Evolutionary conservation across 2,888 invertebrate genomes (phyloP).

Genomic region (Caenorhabditis drosophilae): DNA sequence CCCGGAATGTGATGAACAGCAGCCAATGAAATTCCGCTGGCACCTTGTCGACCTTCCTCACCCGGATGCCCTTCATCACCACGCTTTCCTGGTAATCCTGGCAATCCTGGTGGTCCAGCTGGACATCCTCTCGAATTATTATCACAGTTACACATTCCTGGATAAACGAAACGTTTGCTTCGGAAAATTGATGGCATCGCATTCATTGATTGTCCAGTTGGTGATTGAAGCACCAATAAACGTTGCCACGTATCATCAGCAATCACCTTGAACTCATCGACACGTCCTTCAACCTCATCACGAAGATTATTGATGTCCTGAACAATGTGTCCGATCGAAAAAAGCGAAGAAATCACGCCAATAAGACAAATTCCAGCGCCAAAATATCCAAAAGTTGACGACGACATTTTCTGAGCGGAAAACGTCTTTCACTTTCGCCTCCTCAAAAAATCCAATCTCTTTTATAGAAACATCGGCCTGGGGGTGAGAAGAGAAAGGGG

Average conservation of each 20-base stretch:
- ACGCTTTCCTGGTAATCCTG: constrained; percentile 48
- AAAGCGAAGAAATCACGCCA: constrained; percentile 44
- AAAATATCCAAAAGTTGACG: constrained; percentile 37
- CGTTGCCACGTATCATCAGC: constrained; percentile 58
- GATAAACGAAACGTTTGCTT: constrained; percentile 43
- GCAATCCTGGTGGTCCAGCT: constrained; percentile 55
- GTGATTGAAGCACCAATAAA: constrained; percentile 47
- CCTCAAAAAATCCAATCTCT: too few relatives aligned
- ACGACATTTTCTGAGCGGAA: constrained; percentile 1
- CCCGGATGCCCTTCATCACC: constrained; percentile 47
- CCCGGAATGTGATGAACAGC: constrained; percentile 50
- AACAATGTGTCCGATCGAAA: constrained; percentile 47
- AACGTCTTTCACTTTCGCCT: too few relatives aligned
- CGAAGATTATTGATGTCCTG: constrained; percentile 49
- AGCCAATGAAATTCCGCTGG: constrained; percentile 46
- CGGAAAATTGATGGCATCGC: constrained; percentile 48
- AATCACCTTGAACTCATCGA: constrained; percentile 46
- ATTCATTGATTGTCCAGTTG: constrained; percentile 44
- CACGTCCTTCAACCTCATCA: constrained; percentile 45
- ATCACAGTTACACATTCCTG: constrained; percentile 52
- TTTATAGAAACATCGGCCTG: too few relatives aligned
- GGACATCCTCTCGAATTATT: constrained; percentile 47
- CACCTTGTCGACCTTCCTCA: constrained; percentile 43
- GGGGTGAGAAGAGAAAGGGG: too few relatives aligned
- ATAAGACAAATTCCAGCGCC: constrained; percentile 41